These are phyloP conservation scores for Hydrozoanthus tunicans DNA, from an alignment of 64 coral and sea anemone genomes.

Conservation along the genomic window DNA sequence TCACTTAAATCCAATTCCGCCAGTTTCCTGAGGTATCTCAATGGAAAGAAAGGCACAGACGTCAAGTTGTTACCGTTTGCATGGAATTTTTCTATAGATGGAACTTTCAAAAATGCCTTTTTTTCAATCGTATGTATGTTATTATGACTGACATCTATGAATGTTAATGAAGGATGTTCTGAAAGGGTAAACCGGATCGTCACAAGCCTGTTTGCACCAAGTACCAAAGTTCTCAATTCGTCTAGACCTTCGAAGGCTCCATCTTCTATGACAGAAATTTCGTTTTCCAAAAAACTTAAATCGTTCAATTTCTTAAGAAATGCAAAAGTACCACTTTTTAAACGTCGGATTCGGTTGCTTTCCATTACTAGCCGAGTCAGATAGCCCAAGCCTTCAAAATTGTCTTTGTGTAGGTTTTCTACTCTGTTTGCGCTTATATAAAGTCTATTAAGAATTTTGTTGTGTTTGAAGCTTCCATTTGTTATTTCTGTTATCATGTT, in stretches of 20 bases:
- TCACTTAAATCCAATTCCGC: neutral
- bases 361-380: conserved; percentile 42
- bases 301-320: conserved; percentile 17
- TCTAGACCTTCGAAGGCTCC: conserved; percentile 32
- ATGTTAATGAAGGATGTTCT: neutral
- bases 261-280: conserved; percentile 30
- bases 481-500: conserved; percentile 22
- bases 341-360: neutral
- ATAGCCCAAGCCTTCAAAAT: conserved; percentile 9
- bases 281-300: conserved; percentile 17
- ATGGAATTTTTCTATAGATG: neutral
- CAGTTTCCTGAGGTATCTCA: neutral
- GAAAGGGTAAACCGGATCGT: conserved; percentile 7
- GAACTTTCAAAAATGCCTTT: conserved; percentile 13
- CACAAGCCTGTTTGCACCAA: conserved; percentile 30
- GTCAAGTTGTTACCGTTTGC: conserved; percentile 7
- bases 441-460: conserved; percentile 31
- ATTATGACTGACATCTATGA: conserved; percentile 33
- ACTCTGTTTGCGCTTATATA: conserved; percentile 36
- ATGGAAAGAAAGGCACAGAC: neutral
- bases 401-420: conserved; percentile 21
- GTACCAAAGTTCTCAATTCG: conserved; percentile 30
- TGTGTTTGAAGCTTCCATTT: conserved; percentile 28
- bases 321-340: conserved; percentile 23
- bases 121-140: neutral